A percentile compares a stretch with the other conserved stretches of the same genome.
Conservation (phyloP, 2,888 invertebrate species). For the Lycocerus yunnanus region DNA sequence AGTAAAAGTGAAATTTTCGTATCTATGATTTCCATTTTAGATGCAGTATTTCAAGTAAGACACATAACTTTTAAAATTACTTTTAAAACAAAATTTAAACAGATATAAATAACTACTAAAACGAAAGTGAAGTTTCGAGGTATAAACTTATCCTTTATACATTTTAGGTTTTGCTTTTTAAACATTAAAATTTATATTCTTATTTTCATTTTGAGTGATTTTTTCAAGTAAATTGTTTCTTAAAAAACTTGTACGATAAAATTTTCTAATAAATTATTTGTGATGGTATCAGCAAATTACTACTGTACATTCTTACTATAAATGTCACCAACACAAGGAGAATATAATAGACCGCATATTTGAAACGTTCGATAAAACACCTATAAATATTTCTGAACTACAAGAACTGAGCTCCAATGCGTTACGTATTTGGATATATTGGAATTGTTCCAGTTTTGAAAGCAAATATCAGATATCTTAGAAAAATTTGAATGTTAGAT, state of each 20-base stretch:
- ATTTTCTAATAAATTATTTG: slow-evolving; percentile 3
- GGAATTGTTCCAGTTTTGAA: slow-evolving; percentile 27
- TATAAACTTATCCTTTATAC: not conserved
- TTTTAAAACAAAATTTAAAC: not conserved
- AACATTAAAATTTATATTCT: not conserved
- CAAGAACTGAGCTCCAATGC: slow-evolving; percentile 23
- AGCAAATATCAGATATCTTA: slow-evolving; percentile 15
- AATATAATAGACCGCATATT: slow-evolving; percentile 29
- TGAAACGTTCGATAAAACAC: slow-evolving; percentile 30
- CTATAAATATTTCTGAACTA: slow-evolving; percentile 24
- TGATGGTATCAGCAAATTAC: slow-evolving; percentile 21
- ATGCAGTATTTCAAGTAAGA: not conserved
- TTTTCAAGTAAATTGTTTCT: not conserved
- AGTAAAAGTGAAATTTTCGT: not conserved
- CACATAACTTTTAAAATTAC: not conserved
- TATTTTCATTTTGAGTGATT: not conserved
- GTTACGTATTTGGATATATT: slow-evolving; percentile 22
- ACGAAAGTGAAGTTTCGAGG: not conserved
- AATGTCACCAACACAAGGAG: slow-evolving; percentile 24
- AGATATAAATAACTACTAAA: not conserved
- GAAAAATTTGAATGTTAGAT: slow-evolving; percentile 12
- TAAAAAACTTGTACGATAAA: not conserved
- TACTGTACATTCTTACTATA: slow-evolving; percentile 24
- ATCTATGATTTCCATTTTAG: not conserved
- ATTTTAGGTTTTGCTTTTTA: not conserved